Percentiles rank a stretch among this genome's conserved stretches.
phyloP scores from a whole-genome alignment of 2,888 invertebrate genomes.

The Poecilus cupreus region DNA sequence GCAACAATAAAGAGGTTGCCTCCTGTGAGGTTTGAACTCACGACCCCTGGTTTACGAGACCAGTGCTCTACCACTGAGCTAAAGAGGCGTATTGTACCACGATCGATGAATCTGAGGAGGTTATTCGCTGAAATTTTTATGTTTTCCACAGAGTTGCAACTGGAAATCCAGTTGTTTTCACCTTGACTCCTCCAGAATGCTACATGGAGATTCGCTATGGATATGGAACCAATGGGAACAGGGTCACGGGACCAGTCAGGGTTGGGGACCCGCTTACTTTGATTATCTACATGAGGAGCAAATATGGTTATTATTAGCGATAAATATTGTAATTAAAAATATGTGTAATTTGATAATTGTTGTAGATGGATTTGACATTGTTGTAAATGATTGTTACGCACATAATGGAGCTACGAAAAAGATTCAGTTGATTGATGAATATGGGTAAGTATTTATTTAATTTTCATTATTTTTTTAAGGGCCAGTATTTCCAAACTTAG shows the following conservation, averaged over 20 bases:
- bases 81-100: constrained; percentile 76
- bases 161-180: constrained; percentile 95
- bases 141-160: constrained; percentile 86
- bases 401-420: constrained; percentile 95
- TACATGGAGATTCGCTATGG: constrained; percentile 97
- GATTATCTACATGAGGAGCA: constrained; percentile 95
- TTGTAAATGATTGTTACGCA: constrained; percentile 94
- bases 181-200: constrained; percentile 93
- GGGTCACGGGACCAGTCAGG: constrained; percentile 91
- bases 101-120: neutral
- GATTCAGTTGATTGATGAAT: constrained; percentile 93
- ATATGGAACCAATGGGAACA: constrained; percentile 89
- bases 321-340: constrained; percentile 9
- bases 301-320: constrained; percentile 82
- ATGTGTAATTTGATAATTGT: constrained; percentile 59
- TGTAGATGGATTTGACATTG: constrained; percentile 94
- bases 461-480: no score
- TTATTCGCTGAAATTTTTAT: neutral
- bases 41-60: constrained; percentile 91
- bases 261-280: constrained; percentile 94
- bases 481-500: no score
- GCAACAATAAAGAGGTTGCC: constrained; percentile 34
- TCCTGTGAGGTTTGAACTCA: constrained; percentile 81
- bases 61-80: constrained; percentile 90
- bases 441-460: constrained; percentile 78